Base-by-base conservation (phyloP, 2,113 vertebrate species). In the Climacteris rufus region DNA sequence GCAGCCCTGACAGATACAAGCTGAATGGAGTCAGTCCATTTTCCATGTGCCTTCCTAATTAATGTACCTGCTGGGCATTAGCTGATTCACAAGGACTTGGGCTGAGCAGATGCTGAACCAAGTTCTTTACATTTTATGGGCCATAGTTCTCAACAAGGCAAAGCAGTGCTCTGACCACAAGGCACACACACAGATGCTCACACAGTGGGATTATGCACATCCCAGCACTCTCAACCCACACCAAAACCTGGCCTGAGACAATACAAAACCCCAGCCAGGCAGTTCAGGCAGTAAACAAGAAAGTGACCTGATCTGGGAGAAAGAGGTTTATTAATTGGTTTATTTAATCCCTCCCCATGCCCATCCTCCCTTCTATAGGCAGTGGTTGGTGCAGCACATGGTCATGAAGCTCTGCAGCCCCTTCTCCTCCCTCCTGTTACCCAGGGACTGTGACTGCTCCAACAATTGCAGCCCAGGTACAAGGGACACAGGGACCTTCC, bases 81-180 rank as follows among this genome's bases (percentile, higher is more conserved):
- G 30, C 17, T 35, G 27, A 52, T 53, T 79, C 35, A 49, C 25
- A 56, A 57, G 27, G 10, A n/a, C 31, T 13, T 12, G 21, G 39
- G 44, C n/a, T 83, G 39, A 75, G 40, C 39, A 64, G 71, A 80
- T n/a, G 35, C 35, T 39, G 49, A 64, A 50, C 37, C 23, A 30
- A 64, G 11, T 44, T 68, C 44, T 59, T 71, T 64, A 27, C 21
- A 83, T 44, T 40, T 40, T 30, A 30, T n/a, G 44, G 33, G 47
- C 24, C 25, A 4, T 6, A 37, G 64, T n/a, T 78, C 30, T 45
- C 0, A 0, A 2, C 7, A 50, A n/a, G 31, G 35, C 31, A 47
- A 83, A 77, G 50, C 17, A 27, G 14, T 30, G 40, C 37, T 69
- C 52, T 84, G 60, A 47, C n/a, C 53, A n/a, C 25, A n/a, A 37